Evolutionary conservation across 1,140 invertebrate genomes (phyloP).

Genomic region (Polypedilum pembai): DNA sequence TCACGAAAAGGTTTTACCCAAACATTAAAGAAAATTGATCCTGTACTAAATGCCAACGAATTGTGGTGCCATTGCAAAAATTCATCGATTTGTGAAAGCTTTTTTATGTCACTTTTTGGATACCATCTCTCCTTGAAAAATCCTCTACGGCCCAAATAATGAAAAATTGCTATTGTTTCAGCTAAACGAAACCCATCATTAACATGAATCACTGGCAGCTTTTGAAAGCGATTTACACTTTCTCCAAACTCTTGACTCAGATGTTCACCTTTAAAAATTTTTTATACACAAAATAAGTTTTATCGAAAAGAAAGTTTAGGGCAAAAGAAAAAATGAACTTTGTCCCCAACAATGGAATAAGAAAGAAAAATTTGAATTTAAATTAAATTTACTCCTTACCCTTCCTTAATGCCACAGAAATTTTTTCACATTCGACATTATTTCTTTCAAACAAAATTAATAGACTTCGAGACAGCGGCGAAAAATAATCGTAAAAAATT

Average conservation of each 20-base stretch:
- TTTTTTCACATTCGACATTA: slow-evolving; percentile 55
- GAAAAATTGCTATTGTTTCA: slow-evolving; percentile 64
- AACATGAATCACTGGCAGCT: slow-evolving; percentile 66
- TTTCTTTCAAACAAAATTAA: slow-evolving; percentile 61
- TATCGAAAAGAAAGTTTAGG: neutral
- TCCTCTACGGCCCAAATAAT: neutral
- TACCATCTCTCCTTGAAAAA: slow-evolving; percentile 56
- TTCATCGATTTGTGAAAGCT: slow-evolving; percentile 71
- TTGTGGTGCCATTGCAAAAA: slow-evolving; percentile 83
- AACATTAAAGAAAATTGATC: slow-evolving; percentile 59
- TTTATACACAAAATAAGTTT: neutral
- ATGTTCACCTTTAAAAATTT: slow-evolving; percentile 51
- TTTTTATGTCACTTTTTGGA: slow-evolving; percentile 52
- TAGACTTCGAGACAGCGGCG: slow-evolving; percentile 64
- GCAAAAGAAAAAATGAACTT: neutral
- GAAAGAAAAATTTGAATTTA: no score
- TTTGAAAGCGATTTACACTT: slow-evolving; percentile 62
- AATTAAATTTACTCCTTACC: slow-evolving; percentile 36
- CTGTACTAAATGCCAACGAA: slow-evolving; percentile 55
- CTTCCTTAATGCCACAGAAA: slow-evolving; percentile 52
- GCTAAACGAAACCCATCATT: slow-evolving; percentile 67
- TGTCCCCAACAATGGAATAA: neutral
- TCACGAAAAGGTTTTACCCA: slow-evolving; percentile 48
- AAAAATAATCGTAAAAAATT: slow-evolving; percentile 66
- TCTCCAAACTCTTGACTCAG: slow-evolving; percentile 57